phyloP scores from a whole-genome alignment of 2,888 invertebrate genomes.

The Muschampia plurimacula region DNA sequence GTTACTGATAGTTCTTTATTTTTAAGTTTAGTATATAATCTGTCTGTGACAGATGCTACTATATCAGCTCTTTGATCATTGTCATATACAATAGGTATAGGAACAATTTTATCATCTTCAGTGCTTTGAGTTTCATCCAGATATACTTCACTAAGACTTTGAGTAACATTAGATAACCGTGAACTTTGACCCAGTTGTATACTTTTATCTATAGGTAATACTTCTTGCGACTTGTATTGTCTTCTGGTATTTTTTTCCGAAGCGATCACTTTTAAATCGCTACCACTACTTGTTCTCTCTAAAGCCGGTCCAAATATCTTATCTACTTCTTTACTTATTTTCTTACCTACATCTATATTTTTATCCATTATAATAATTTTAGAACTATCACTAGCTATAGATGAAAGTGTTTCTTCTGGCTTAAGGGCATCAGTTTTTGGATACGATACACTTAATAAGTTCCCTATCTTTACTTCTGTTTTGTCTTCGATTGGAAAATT shows the following conservation, averaged over 20 bases:
- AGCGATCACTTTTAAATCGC: slow-evolving; percentile 70
- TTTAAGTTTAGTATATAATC: slow-evolving; percentile 86
- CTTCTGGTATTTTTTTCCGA: slow-evolving; percentile 72
- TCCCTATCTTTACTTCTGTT: slow-evolving; percentile 66
- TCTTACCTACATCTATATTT: slow-evolving; percentile 61
- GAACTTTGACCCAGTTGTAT: slow-evolving; percentile 47
- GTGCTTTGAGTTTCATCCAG: slow-evolving; percentile 51
- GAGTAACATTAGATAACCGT: slow-evolving; percentile 51
- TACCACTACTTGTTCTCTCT: slow-evolving; percentile 76
- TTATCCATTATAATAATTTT: slow-evolving; percentile 67
- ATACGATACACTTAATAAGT: slow-evolving; percentile 66
- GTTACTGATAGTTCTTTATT: slow-evolving; percentile 81
- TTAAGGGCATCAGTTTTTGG: slow-evolving; percentile 61
- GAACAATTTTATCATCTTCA: slow-evolving; percentile 55
- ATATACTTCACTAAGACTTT: slow-evolving; percentile 57
- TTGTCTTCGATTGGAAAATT: slow-evolving; percentile 38
- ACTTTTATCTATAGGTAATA: slow-evolving; percentile 62
- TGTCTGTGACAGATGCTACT: slow-evolving; percentile 89
- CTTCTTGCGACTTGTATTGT: slow-evolving; percentile 80
- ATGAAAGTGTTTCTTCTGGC: slow-evolving; percentile 65
- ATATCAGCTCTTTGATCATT: slow-evolving; percentile 87
- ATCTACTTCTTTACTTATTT: slow-evolving; percentile 75
- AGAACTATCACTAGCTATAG: slow-evolving; percentile 69
- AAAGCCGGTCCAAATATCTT: slow-evolving; percentile 72
- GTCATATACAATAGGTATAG: slow-evolving; percentile 68